These are phyloP conservation scores for Cerceris rybyensis DNA, from an alignment of 2,888 invertebrate species.

Conservation along the genomic window DNA sequence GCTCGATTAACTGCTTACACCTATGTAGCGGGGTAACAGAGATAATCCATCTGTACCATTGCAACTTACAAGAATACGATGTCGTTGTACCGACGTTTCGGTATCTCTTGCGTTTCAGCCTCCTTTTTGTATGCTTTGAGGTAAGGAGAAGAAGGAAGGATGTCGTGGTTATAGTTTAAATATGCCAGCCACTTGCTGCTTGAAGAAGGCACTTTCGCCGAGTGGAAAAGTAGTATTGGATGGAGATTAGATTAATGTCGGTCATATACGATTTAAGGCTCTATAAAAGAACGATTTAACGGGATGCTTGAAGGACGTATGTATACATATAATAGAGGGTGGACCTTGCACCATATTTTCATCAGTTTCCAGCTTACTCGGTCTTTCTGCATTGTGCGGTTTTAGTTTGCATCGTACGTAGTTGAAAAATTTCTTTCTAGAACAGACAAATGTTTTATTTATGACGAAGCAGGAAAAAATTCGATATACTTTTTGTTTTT, in stretches of 20 bases:
- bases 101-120: background rate
- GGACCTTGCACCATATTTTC: background rate
- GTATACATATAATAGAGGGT: background rate
- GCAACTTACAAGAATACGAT: background rate
- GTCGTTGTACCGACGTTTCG: constrained; percentile 17
- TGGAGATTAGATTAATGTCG: constrained; percentile 8
- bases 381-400: background rate
- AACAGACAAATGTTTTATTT: too few relatives aligned
- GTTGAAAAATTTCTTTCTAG: too few relatives aligned
- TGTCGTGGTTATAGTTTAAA: background rate
- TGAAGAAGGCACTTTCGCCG: background rate
- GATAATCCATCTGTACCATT: constrained; percentile 20
- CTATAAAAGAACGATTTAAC: constrained; percentile 10
- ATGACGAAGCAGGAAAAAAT: too few relatives aligned
- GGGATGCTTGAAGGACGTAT: background rate
- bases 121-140: background rate
- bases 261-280: constrained; percentile 2
- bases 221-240: constrained; percentile 3
- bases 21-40: constrained; percentile 32
- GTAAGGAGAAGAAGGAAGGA: too few relatives aligned
- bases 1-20: constrained; percentile 63
- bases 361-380: background rate
- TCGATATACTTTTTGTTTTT: too few relatives aligned
- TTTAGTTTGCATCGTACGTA: background rate
- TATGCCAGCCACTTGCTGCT: background rate